Evolutionary conservation across 2,797 vertebrate species (phyloP).

Genomic region (Anas bernieri): DNA sequence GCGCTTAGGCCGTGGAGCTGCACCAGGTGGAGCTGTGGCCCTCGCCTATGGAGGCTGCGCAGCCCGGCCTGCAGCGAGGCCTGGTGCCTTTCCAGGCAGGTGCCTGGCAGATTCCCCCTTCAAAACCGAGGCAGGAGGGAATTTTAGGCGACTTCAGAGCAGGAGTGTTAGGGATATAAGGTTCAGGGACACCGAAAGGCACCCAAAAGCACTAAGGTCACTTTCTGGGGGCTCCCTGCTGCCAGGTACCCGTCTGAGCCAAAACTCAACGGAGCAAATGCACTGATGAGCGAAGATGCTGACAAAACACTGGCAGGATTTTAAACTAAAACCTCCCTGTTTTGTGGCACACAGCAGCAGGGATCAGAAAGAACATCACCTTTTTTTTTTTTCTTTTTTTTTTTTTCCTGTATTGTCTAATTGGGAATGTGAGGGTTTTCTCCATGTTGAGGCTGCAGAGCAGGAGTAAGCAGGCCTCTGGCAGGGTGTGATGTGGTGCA

Average conservation of each 20-base stretch:
- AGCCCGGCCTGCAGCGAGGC: not conserved
- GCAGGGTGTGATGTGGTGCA: not conserved
- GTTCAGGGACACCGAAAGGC: not conserved
- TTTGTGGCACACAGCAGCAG: not conserved
- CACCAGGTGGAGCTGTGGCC: not conserved
- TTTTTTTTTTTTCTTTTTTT: too few species aligned
- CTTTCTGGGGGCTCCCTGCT: not conserved
- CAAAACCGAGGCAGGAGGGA: not conserved
- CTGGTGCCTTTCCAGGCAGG: not conserved
- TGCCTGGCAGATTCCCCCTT: not conserved
- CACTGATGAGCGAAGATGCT: not conserved
- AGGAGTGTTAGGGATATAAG: not conserved
- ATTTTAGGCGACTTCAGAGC: not conserved
- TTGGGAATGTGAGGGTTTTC: not conserved
- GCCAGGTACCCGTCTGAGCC: not conserved
- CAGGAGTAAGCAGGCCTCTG: not conserved
- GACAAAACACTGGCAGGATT: not conserved
- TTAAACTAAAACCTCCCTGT: not conserved
- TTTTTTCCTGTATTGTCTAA: not conserved
- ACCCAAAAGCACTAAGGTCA: not conserved
- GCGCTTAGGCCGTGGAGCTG: not conserved
- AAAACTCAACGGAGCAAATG: not conserved
- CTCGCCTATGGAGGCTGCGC: not conserved
- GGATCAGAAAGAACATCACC: not conserved
- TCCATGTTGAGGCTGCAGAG: not conserved